A percentile compares a stretch with the other conserved stretches of the same genome.
Conservation (phyloP, 2,113 vertebrate genomes). For the Raja brachyura region DNA sequence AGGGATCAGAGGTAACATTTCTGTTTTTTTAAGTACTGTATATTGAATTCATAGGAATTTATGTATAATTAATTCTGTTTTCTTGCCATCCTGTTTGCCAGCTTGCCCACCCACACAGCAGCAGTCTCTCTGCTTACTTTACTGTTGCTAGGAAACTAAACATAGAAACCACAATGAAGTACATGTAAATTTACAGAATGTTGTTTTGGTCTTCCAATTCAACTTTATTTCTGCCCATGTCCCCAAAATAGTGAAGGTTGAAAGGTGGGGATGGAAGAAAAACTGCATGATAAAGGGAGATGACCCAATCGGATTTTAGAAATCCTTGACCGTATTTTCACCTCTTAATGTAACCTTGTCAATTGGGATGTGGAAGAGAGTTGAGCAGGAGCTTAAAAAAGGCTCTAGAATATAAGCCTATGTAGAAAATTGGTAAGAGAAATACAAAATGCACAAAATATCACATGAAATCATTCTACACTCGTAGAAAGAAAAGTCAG, state of each 20-base stretch:
- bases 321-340: neutral
- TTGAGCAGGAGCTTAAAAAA: neutral
- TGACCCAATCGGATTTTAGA: neutral
- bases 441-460: neutral
- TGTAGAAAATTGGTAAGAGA: neutral
- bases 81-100: neutral
- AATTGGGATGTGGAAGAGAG: neutral
- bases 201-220: neutral
- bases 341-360: neutral
- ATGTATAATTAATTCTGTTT: constrained; percentile 21
- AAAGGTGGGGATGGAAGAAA: neutral
- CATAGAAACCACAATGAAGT: constrained; percentile 20
- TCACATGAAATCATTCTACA: neutral
- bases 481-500: neutral
- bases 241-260: neutral
- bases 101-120: constrained; percentile 10
- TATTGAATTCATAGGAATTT: constrained; percentile 31
- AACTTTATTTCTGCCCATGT: neutral
- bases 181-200: constrained; percentile 17
- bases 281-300: neutral
- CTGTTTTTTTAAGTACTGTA: neutral
- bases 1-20: constrained; percentile 12
- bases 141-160: constrained; percentile 10
- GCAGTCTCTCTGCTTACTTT: constrained; percentile 2
- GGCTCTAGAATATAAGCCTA: neutral